Conservation (phyloP, 2,888 invertebrate species). For the Callinectes sapidus region DNA sequence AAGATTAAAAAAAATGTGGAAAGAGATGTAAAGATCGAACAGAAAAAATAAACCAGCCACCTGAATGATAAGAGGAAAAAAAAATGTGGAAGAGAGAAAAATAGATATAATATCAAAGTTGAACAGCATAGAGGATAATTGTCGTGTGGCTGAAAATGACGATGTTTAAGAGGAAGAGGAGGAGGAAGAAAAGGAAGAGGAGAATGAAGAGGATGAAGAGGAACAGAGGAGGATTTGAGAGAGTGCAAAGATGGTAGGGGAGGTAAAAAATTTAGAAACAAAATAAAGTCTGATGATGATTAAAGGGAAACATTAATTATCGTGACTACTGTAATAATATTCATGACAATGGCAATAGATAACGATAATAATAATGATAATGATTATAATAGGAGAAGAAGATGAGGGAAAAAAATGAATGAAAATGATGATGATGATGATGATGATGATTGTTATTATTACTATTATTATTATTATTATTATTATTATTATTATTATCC, state of each 20-base stretch:
- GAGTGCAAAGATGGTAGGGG: background rate
- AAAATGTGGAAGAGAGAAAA: background rate
- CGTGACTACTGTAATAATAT: background rate
- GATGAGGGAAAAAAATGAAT: too few relatives aligned
- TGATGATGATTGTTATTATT: background rate
- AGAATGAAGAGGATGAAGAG: background rate
- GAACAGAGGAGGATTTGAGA: background rate
- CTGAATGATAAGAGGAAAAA: too few relatives aligned
- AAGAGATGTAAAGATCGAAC: background rate
- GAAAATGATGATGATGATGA: too few relatives aligned
- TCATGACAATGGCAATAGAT: background rate
- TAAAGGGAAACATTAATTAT: background rate
- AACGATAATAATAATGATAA: background rate
- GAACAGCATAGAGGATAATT: background rate
- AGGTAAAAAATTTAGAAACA: background rate
- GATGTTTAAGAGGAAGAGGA: background rate
- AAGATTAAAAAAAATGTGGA: background rate
- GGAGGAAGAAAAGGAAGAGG: constrained; percentile 8
- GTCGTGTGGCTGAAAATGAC: background rate
- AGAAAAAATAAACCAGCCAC: too few relatives aligned
- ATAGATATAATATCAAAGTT: background rate
- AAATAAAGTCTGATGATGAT: background rate
- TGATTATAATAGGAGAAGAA: background rate
- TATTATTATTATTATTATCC: background rate
- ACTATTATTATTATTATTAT: background rate